Base-by-base conservation (phyloP, 2,888 invertebrate genomes). In the Laothoe populi region DNA sequence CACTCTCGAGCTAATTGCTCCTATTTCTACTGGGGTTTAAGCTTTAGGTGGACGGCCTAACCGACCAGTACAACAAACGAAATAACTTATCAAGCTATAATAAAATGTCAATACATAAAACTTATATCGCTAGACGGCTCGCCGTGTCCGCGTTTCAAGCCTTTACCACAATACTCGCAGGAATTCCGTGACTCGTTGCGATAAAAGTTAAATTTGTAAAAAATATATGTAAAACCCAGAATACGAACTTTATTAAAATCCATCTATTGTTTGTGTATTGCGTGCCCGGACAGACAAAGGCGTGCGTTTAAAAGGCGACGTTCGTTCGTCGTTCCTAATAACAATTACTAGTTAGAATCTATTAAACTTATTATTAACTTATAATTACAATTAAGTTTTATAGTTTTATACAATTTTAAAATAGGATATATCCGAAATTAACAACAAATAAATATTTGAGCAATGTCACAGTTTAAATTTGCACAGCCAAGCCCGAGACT, bases 121-220 rank as follows among this genome's bases (percentile, higher is more conserved):
- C 53, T 19, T 53, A 53, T 35, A 8, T 35, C 16, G 19, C 35
- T 35, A 19, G 53, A 53, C 53, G n/a, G n/a, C n/a, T n/a, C n/a
- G 35, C 35, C 53, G 31, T 19, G 11, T 35, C 31, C 10, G 19
- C 53, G 11, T 35, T 35, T 53, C 11, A 53, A 10, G 53, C 31
- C 4, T 53, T 21, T 11, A 53, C 19, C 35, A 35, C 19, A 53
- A 35, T 53, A 31, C 53, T 35, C 53, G 16, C 31, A n/a, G 53
- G 53, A 53, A 53, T 53, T 19, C 19, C 53, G 53, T 53, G 53
- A 53, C 53, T 53, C 53, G 31, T 35, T 16, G 53, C 53, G 53
- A 53, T 53, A 53, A 53, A 53, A 35, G 35, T 53, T 10, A 19
- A 53, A 53, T 35, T 53, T 53, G 31, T 53, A 53, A 53, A 53